Conservation (phyloP, 2,888 invertebrate species). For the Hemistola chrysoprasaria region DNA sequence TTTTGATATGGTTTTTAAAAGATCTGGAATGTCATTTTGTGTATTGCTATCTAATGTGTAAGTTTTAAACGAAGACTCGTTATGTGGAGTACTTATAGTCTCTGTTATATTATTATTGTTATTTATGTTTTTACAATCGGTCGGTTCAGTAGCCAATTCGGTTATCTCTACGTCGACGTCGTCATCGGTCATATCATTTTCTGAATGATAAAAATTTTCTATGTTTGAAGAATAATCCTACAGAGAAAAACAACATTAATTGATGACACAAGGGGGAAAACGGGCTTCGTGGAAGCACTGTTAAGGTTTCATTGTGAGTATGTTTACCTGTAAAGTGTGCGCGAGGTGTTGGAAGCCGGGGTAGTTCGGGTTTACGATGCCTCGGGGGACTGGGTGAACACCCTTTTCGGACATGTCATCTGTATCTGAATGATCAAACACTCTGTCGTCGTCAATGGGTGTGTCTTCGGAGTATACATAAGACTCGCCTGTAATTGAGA, state of each 20-base stretch:
- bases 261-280: slow-evolving; percentile 39
- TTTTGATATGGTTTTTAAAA: slow-evolving; percentile 66
- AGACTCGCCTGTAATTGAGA: slow-evolving; percentile 37
- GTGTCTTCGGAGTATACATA: slow-evolving; percentile 58
- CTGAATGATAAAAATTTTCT: slow-evolving; percentile 74
- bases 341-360: slow-evolving; percentile 92
- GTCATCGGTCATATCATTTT: slow-evolving; percentile 79
- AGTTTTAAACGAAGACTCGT: slow-evolving; percentile 32
- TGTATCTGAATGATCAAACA: slow-evolving; percentile 81
- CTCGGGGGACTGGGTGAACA: slow-evolving; percentile 78
- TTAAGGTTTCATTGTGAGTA: slow-evolving; percentile 37
- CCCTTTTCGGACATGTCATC: slow-evolving; percentile 76
- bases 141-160: slow-evolving; percentile 50
- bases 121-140: slow-evolving; percentile 54
- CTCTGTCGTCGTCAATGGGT: slow-evolving; percentile 77
- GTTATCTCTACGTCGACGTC: slow-evolving; percentile 71
- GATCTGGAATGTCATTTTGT: slow-evolving; percentile 67
- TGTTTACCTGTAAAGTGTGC: slow-evolving; percentile 83
- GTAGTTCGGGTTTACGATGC: slow-evolving; percentile 92
- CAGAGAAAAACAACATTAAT: slow-evolving; percentile 35
- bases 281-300: slow-evolving; percentile 39
- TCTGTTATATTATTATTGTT: slow-evolving; percentile 67
- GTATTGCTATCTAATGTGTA: slow-evolving; percentile 43
- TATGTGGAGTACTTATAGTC: slow-evolving; percentile 20
- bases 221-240: slow-evolving; percentile 76